Evolutionary conservation across 2,113 vertebrate genomes (phyloP), one percentile per base, ranked within the genome.

Genomic region (Myodes glareolus): DNA sequence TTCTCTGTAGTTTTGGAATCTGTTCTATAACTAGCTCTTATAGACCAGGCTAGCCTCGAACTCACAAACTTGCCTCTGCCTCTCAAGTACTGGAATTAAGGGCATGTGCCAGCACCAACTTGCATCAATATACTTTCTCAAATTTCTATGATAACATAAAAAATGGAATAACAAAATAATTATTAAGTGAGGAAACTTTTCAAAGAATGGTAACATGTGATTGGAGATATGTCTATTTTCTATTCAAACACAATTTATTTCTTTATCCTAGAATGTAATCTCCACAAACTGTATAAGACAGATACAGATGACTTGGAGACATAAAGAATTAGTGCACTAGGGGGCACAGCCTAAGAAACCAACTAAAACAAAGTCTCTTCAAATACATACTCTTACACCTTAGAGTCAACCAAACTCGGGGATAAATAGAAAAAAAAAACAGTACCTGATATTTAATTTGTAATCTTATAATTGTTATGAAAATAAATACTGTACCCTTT

Each of bases 241-340:
- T 90, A 5, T 86, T 96, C 72, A 93, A 97, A 16, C 85, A 47
- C 6, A 96, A 89, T 77, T 95, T 55, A 70, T 90, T 96, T 90
- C 21, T 91, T 95, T 96, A 82, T 92, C 65, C 76, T 72, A 92
- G 97, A 95, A 92, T 39, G 91, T 19, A 39, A 70, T 85, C 85
- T 97, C 58, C 68, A 73, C 77, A 23, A 96, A n/a, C 47, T 36
- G n/a, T 68, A 61, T 82, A 65, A 39, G n/a, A 39, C 36, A 82
- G 77, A 52, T 45, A 95, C 89, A 84, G 78, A 36, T 63, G 17
- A 58, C 86, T 86, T 91, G 78, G 95, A 92, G 13, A 97, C 25
- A 65, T 65, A 27, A 65, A 65, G 63, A 65, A 92, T 11, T 7
- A 4, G n/a, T 61, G 11, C 23, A 68, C 19, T 77, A 52, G 95